Conservation (phyloP, 1,140 invertebrate genomes). For the Aphis craccivora region DNA sequence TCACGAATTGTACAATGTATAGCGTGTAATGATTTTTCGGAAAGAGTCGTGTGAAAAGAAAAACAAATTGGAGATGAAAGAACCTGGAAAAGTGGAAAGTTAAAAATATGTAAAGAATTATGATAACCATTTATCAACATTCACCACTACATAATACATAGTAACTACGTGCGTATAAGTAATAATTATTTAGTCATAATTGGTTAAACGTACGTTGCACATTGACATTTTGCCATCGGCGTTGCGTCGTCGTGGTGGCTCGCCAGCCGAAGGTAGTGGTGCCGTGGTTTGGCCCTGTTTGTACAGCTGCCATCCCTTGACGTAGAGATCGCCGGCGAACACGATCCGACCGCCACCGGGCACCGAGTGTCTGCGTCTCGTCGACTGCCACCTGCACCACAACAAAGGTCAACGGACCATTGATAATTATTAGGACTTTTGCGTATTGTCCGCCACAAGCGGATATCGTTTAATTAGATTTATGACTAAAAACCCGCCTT, state of each 20-base stretch:
- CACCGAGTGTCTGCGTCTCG: slow-evolving; percentile 61
- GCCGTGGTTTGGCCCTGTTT: slow-evolving; percentile 60
- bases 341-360: slow-evolving; percentile 63
- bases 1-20: no score
- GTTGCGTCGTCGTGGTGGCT: slow-evolving; percentile 14
- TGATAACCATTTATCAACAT: no score
- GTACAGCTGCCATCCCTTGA: slow-evolving; percentile 65
- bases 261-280: slow-evolving; percentile 4
- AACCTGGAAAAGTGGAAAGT: no score
- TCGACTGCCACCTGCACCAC: slow-evolving; percentile 60
- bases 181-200: no score
- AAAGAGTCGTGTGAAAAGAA: no score
- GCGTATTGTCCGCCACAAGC: neutral
- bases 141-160: no score
- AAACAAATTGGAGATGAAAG: no score
- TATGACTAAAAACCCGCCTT: neutral
- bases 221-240: slow-evolving; percentile 32
- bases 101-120: neutral
- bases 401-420: slow-evolving; percentile 53
- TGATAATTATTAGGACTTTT: neutral
- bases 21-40: no score
- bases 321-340: slow-evolving; percentile 67
- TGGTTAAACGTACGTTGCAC: slow-evolving; percentile 35
- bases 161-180: no score
- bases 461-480: neutral